These are phyloP conservation scores for Protosalanx chinensis DNA, from an alignment of 2,797 vertebrate genomes.

Conservation along the genomic window DNA sequence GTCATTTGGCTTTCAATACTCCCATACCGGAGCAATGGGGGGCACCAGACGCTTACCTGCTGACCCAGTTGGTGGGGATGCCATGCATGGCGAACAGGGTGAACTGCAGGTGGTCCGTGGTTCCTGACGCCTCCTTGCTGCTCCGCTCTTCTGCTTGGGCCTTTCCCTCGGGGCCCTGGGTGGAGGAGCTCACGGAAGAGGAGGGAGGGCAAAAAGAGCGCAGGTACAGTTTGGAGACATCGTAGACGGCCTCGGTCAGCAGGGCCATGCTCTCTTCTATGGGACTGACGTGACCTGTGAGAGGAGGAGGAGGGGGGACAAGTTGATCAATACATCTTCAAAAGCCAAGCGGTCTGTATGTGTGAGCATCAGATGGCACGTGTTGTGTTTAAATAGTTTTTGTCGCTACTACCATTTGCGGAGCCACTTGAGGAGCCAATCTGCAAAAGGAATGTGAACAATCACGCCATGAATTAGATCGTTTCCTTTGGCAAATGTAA, in stretches of 20 bases:
- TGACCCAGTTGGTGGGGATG: conserved; percentile 86
- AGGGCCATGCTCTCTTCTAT: conserved; percentile 79
- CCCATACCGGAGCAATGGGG: neutral
- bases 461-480: conserved; percentile 12
- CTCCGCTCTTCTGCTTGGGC: conserved; percentile 48
- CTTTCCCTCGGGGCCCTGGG: conserved; percentile 21
- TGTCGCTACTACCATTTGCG: conserved; percentile 67
- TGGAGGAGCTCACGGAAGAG: conserved; percentile 56
- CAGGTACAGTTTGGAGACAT: conserved; percentile 82
- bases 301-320: neutral
- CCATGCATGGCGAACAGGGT: conserved; percentile 90
- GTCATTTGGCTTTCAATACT: neutral
- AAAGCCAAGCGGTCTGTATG: neutral
- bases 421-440: conserved; percentile 71
- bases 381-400: neutral
- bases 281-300: conserved; percentile 70
- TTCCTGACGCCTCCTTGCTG: conserved; percentile 83
- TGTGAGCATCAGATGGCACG: neutral
- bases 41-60: conserved; percentile 75
- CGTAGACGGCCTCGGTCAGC: conserved; percentile 84
- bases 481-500: neutral
- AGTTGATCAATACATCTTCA: neutral
- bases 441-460: conserved; percentile 36
- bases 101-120: conserved; percentile 91
- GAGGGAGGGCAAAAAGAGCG: conserved; percentile 72